phyloP scores from a whole-genome alignment of 1,140 invertebrate genomes.

The Gonatopus flavifemur region DNA sequence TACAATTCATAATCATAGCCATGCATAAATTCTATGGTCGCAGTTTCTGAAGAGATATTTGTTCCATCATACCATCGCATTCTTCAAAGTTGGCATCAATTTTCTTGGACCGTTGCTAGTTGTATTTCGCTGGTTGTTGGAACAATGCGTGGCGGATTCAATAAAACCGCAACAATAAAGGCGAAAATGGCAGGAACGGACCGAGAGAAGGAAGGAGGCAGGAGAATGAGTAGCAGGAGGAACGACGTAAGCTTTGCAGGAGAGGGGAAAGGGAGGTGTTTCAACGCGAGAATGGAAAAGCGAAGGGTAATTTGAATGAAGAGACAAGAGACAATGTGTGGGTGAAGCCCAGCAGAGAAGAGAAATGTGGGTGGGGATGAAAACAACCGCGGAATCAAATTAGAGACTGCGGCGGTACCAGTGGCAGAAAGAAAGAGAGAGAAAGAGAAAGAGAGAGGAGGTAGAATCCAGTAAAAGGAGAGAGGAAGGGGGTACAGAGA shows the following conservation, averaged over 20 bases:
- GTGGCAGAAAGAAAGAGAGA: conserved; percentile 7
- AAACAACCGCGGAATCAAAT: conserved; percentile 60
- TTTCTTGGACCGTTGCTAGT: conserved; percentile 50
- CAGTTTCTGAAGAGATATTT: too few relatives aligned
- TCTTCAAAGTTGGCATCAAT: conserved; percentile 43
- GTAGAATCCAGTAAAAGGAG: conserved; percentile 2
- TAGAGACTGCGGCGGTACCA: conserved; percentile 34
- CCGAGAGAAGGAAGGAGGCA: conserved; percentile 1
- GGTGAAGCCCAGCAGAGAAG: conserved; percentile 34
- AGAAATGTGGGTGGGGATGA: conserved; percentile 34
- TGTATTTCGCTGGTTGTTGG: conserved; percentile 41
- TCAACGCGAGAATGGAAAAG: conserved; percentile 41
- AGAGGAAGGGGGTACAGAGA: conserved; percentile 9
- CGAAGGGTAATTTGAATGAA: conserved; percentile 58
- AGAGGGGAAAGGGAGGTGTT: conserved; percentile 27
- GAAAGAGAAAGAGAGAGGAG: neutral
- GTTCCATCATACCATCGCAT: too few relatives aligned
- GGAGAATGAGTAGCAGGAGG: conserved; percentile 13
- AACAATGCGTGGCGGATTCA: conserved; percentile 54
- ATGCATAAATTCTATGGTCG: too few relatives aligned
- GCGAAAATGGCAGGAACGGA: conserved; percentile 33
- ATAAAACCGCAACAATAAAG: conserved; percentile 58
- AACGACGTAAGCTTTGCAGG: too few relatives aligned
- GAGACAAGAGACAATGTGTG: conserved; percentile 57
- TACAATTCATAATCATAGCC: too few relatives aligned